Percentiles rank a stretch among this genome's conserved stretches.
Conservation (phyloP, 2,888 invertebrate genomes). For the Desoria tigrina region DNA sequence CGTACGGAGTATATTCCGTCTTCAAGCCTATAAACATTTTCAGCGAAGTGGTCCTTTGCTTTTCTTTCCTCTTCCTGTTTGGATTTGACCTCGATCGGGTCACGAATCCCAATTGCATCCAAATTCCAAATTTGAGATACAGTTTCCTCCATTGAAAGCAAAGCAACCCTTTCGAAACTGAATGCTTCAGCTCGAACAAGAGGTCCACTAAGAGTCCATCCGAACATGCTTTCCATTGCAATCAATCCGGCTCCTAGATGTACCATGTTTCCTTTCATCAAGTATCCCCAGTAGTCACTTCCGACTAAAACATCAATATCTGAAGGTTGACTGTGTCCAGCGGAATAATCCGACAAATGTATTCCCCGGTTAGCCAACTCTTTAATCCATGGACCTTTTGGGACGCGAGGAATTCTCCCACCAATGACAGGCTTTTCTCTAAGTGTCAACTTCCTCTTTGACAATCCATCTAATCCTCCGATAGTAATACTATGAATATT, state of each 20-base stretch:
- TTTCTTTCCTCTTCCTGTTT: conserved; percentile 22
- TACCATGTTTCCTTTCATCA: conserved; percentile 14
- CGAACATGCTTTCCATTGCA: conserved; percentile 6
- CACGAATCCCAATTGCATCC: conserved; percentile 34
- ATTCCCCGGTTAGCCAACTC: conserved; percentile 5
- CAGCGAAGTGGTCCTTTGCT: conserved; percentile 18
- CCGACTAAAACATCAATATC: conserved; percentile 16
- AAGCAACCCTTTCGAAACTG: conserved; percentile 33
- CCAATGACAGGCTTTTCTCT: too few relatives aligned
- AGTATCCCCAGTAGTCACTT: conserved; percentile 11
- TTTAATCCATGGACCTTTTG: conserved; percentile 15
- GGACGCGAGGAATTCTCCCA: background rate
- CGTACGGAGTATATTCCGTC: conserved; percentile 55
- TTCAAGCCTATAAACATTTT: conserved; percentile 52
- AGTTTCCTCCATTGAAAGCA: background rate
- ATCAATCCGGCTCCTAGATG: conserved; percentile 7
- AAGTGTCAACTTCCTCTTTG: too few relatives aligned
- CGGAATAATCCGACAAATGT: conserved; percentile 4
- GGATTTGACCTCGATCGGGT: conserved; percentile 34
- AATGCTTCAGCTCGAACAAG: conserved; percentile 53
- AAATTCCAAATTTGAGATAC: conserved; percentile 26
- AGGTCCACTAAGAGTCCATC: conserved; percentile 12
- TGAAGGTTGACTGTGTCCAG: background rate
- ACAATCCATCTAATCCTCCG: too few relatives aligned
- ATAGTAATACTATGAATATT: too few relatives aligned